A percentile compares a stretch with the other conserved stretches of the same genome.
Conservation (phyloP, 2,888 invertebrate genomes). For the Subacronicta megacephala region DNA sequence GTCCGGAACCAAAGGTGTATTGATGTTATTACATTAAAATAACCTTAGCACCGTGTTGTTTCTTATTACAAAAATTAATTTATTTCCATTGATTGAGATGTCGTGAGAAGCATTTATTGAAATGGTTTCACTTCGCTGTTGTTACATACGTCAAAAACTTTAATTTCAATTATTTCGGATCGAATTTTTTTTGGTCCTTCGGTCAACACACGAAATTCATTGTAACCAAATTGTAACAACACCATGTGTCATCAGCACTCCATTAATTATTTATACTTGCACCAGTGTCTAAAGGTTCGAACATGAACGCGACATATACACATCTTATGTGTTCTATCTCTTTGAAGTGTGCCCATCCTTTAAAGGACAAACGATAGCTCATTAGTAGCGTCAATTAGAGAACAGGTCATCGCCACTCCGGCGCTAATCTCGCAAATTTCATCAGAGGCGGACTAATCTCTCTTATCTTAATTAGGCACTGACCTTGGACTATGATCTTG, state of each 20-base stretch:
- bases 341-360: slow-evolving; percentile 34
- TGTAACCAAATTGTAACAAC: no score
- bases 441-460: slow-evolving; percentile 61
- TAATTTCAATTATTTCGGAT: no score
- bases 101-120: no score
- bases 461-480: slow-evolving; percentile 62
- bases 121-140: no score
- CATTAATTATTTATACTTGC: background rate
- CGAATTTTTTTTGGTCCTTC: no score
- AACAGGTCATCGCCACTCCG: slow-evolving; percentile 58
- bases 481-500: slow-evolving; percentile 49
- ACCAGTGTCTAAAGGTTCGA: slow-evolving; percentile 8
- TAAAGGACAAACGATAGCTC: slow-evolving; percentile 12
- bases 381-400: slow-evolving; percentile 50
- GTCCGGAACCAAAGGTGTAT: no score
- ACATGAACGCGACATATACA: slow-evolving; percentile 6
- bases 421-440: slow-evolving; percentile 66
- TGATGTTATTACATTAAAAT: no score
- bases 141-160: no score
- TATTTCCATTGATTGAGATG: no score
- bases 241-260: slow-evolving; percentile 4
- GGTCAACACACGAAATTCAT: no score
- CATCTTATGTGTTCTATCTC: slow-evolving; percentile 13
- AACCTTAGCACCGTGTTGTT: no score
- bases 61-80: no score